Conservation (phyloP, 1,140 invertebrate species). For the Drosophila seguyi region DNA sequence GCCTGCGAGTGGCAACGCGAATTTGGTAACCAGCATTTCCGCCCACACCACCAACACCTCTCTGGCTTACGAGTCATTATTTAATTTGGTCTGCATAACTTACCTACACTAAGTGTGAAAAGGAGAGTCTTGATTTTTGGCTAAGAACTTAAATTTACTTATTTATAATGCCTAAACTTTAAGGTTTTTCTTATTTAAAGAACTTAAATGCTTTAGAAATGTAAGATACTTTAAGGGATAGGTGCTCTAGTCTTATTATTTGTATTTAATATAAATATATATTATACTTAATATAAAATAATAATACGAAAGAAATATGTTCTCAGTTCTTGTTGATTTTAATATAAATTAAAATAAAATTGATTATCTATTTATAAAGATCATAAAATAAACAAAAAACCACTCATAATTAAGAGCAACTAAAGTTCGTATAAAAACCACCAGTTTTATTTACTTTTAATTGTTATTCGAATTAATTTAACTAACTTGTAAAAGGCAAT, state of each 20-base stretch:
- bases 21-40: constrained; percentile 58
- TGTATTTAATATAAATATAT: too few species aligned
- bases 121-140: neutral
- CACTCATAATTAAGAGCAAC: constrained; percentile 10
- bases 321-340: neutral
- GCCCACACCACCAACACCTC: constrained; percentile 47
- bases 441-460: constrained; percentile 7
- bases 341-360: neutral
- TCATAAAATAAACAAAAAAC: neutral
- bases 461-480: constrained; percentile 55
- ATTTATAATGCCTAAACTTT: neutral
- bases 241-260: too few species aligned
- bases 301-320: too few species aligned
- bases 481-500: constrained; percentile 40
- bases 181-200: too few species aligned
- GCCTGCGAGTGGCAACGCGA: constrained; percentile 29
- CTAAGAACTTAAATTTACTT: neutral
- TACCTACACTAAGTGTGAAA: neutral
- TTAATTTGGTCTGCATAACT: constrained; percentile 52
- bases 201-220: too few species aligned
- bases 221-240: too few species aligned
- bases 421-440: neutral
- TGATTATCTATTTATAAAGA: neutral
- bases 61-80: constrained; percentile 50
- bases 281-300: too few species aligned